phyloP scores from a whole-genome alignment of 2,113 vertebrate genomes.

The Tiliqua scincoides region DNA sequence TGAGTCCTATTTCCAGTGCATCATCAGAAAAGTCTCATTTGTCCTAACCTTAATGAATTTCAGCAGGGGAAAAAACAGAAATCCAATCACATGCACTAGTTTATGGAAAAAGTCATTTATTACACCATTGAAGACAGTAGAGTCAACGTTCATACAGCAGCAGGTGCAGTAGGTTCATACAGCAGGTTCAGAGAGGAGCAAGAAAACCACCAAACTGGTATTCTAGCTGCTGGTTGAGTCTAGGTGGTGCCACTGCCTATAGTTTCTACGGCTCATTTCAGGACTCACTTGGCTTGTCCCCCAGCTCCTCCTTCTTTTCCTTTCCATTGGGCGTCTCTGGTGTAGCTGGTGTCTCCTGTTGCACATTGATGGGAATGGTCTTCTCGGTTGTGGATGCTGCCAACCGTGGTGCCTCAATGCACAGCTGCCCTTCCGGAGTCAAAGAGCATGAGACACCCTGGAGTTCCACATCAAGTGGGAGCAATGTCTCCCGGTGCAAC shows the following conservation, averaged over 20 bases:
- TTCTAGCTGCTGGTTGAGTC: background rate
- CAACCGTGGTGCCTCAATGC: background rate
- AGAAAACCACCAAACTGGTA: background rate
- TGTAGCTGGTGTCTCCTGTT: background rate
- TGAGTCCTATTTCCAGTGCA: background rate
- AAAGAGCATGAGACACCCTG: background rate
- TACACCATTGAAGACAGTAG: background rate
- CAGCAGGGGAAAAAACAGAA: background rate
- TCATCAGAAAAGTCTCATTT: background rate
- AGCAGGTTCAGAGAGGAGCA: too few species aligned
- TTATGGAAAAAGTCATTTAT: background rate
- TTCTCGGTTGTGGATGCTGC: background rate
- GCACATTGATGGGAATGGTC: slow-evolving; percentile 8
- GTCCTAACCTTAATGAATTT: background rate
- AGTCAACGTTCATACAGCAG: background rate
- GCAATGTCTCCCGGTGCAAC: background rate
- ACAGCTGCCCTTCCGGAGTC: background rate
- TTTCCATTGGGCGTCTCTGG: background rate
- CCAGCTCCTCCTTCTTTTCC: background rate
- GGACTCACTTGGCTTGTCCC: background rate
- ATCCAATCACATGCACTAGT: too few species aligned
- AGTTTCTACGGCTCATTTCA: background rate
- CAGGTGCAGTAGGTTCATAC: too few species aligned
- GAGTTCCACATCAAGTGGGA: background rate
- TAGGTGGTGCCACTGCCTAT: accelerated